phyloP scores from a whole-genome alignment of 2,113 vertebrate genomes.

The Desmodus rotundus region DNA sequence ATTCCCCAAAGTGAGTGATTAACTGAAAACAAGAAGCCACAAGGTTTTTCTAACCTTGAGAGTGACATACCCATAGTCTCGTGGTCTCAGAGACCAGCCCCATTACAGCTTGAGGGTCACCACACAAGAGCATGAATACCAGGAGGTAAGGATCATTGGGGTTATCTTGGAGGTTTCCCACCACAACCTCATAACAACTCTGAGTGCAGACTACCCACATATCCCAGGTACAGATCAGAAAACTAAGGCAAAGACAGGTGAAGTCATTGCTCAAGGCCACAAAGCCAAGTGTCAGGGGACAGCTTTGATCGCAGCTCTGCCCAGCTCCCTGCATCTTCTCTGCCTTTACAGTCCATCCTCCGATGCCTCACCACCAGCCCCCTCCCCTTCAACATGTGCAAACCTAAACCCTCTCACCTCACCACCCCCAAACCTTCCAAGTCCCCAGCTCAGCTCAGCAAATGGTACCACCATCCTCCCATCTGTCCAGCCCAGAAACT shows the following conservation, averaged over 20 bases:
- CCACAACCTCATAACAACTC: background rate
- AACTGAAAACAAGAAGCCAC: background rate
- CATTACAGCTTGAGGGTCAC: background rate
- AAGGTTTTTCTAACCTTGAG: background rate
- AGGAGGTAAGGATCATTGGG: background rate
- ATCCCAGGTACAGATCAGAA: background rate
- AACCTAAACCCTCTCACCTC: background rate
- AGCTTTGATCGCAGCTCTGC: background rate
- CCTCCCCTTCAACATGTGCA: background rate
- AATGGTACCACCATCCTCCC: conserved; percentile 46
- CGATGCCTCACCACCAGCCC: background rate
- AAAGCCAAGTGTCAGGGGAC: background rate
- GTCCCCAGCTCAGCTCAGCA: conserved; percentile 34
- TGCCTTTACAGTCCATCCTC: background rate
- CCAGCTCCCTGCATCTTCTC: background rate
- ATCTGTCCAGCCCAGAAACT: conserved; percentile 67
- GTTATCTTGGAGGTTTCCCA: background rate
- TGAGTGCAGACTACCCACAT: background rate
- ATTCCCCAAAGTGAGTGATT: background rate
- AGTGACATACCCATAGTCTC: background rate
- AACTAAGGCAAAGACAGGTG: background rate
- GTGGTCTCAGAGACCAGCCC: background rate
- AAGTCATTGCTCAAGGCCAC: background rate
- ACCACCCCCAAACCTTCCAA: conserved; percentile 22
- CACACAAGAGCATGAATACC: background rate